Evolutionary conservation across 2,797 vertebrate species (phyloP).

Genomic region (Octomys mimax): DNA sequence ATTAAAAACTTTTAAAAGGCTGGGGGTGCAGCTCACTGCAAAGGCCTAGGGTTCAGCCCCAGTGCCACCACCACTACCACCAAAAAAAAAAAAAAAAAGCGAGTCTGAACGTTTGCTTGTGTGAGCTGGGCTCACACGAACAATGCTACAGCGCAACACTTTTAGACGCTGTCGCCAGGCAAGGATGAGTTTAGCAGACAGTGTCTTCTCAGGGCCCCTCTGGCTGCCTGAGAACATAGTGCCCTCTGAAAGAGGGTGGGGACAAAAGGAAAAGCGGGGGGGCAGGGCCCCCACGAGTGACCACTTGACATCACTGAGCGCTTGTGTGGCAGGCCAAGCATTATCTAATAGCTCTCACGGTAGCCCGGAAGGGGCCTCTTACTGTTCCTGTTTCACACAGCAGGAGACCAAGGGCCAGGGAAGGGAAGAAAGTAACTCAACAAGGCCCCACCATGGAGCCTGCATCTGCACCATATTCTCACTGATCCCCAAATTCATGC

Average conservation of each 20-base stretch:
- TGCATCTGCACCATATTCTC: not conserved
- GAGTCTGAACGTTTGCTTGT: not conserved
- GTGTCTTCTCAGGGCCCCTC: not conserved
- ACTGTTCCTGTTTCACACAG: not conserved
- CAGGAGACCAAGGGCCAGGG: not conserved
- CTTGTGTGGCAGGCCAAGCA: not conserved
- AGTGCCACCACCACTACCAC: not conserved
- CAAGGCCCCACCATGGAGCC: not conserved
- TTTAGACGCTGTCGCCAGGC: not conserved
- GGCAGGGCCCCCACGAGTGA: not conserved
- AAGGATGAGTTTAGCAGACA: not conserved
- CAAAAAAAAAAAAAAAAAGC: not conserved
- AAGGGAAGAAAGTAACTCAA: not conserved
- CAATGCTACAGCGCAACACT: not conserved
- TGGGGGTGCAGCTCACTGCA: not conserved
- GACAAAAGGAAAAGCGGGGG: not conserved
- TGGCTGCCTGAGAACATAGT: constrained; percentile 40
- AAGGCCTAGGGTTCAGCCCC: not conserved
- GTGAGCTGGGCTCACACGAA: not conserved
- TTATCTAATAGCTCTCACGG: not conserved
- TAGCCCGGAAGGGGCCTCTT: not conserved
- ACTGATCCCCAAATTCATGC: not conserved
- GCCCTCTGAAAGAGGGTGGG: not conserved
- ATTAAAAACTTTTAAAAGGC: not conserved
- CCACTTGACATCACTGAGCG: not conserved